phyloP scores from a whole-genome alignment of 2,888 invertebrate genomes.

The Calameuta idolon region DNA sequence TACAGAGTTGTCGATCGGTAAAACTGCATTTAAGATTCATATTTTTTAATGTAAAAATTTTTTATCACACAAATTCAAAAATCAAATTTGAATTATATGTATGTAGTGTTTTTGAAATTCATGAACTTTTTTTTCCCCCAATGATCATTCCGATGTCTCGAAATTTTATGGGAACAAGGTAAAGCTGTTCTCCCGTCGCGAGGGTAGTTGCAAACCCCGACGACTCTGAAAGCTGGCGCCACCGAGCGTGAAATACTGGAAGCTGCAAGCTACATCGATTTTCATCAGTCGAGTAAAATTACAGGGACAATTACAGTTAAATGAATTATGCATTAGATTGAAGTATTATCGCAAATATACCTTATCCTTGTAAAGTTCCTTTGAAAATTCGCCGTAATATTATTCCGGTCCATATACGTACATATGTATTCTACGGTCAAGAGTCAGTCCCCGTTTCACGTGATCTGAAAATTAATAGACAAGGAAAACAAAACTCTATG shows the following conservation, averaged over 20 bases:
- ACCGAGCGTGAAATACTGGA: slow-evolving; percentile 36
- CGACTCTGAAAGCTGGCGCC: slow-evolving; percentile 36
- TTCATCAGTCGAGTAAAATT: slow-evolving; percentile 17
- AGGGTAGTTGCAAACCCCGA: background rate
- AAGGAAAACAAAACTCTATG: background rate
- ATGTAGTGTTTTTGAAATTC: background rate
- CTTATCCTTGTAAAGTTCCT: background rate
- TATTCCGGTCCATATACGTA: background rate
- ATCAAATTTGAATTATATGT: background rate
- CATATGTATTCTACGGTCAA: background rate
- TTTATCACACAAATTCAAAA: background rate
- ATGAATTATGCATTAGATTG: background rate
- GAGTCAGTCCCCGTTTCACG: background rate
- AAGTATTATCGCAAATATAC: background rate
- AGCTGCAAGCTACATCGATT: slow-evolving; percentile 42
- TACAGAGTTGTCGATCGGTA: background rate
- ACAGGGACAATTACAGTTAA: background rate
- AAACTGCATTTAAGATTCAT: background rate
- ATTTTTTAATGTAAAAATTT: background rate
- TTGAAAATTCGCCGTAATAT: background rate
- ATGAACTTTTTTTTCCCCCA: background rate
- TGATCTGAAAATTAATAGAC: background rate
- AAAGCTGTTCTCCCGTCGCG: background rate
- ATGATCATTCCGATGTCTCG: background rate
- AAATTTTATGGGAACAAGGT: background rate